Base-by-base conservation (phyloP, 64 coral and sea anemone genomes). In the Astreopora myriophthalma region DNA sequence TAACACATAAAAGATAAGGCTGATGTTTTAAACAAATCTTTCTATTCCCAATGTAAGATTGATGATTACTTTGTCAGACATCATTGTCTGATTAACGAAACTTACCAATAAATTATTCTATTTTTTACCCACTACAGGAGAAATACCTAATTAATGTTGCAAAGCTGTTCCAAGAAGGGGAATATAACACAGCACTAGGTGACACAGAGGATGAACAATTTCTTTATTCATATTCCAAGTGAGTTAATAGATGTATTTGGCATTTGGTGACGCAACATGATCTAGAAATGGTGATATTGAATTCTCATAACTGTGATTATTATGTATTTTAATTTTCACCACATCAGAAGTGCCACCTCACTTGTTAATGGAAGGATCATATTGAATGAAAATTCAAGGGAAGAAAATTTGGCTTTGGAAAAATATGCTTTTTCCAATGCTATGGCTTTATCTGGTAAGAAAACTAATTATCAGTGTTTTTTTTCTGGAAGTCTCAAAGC, bases 361-460 rank as follows among this genome's bases (percentile, higher is more conserved):
- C 88, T 96, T 44, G 35, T 84, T 6, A 92, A 89, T 75, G 94
- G 94, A 40, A 80, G 78, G 36, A 82, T 96, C 13, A 67, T 88
- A 17, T 44, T 96, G 74, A 96, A 84, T 84, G 65, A 92, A 70
- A 71, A 87, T 46, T 69, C 73, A 62, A 67, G 44, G 22, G 55
- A 87, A 26, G 94, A 96, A 73, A 85, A 19, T 1, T 72, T 69
- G 40, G 84, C 94, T 69, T 86, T 96, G 7, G 85, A 96, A 34
- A 96, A 96, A 79, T 96, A 91, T 84, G 89, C 94, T 14, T 96
- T 92, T 39, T 96, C 94, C 6, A 92, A 96, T 92, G 94, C 94
- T 20, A 69, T 96, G 64, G 94, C 94, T 58, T 87, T 96, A 39
- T 96, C 94, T 37, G 89, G 94, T 96, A 40, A 61, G 75, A 19